Percentiles rank a stretch among this genome's conserved stretches.
Evolutionary conservation across 1,140 invertebrate genomes (phyloP).

Genomic region (Zaprionus kolodkinae): DNA sequence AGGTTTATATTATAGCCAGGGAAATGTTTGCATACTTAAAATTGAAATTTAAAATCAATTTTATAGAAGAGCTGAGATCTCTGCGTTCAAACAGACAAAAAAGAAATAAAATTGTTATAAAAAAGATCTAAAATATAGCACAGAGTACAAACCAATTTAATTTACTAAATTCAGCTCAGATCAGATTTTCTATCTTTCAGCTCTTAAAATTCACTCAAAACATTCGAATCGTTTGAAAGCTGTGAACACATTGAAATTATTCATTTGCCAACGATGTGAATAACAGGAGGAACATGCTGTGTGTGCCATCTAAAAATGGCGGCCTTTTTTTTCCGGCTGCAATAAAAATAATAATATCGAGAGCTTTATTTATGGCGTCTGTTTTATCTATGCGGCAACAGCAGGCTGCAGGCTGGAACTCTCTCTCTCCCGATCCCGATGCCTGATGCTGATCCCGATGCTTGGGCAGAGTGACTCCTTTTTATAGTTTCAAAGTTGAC

Average conservation of each 20-base stretch:
- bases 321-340: not conserved
- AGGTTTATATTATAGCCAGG: too few species aligned
- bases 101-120: too few species aligned
- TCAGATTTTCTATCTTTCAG: not conserved
- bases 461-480: conserved; percentile 47
- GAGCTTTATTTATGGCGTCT: conserved; percentile 49
- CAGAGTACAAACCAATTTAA: not conserved
- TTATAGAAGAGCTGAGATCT: too few species aligned
- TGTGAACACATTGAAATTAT: not conserved
- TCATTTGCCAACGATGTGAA: not conserved
- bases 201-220: not conserved
- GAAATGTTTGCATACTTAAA: too few species aligned
- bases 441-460: conserved; percentile 16
- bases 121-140: too few species aligned
- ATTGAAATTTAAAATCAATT: too few species aligned
- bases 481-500: conserved; percentile 62
- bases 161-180: too few species aligned
- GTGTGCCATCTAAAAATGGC: conserved; percentile 33
- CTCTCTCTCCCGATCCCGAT: not conserved
- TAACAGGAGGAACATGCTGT: conserved; percentile 12
- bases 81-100: too few species aligned
- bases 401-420: not conserved
- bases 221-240: too few species aligned
- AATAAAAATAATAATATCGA: conserved; percentile 53
- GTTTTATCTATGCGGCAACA: conserved; percentile 35